Evolutionary conservation across 2,797 vertebrate species (phyloP).

Genomic region (Megaceryle alcyon): DNA sequence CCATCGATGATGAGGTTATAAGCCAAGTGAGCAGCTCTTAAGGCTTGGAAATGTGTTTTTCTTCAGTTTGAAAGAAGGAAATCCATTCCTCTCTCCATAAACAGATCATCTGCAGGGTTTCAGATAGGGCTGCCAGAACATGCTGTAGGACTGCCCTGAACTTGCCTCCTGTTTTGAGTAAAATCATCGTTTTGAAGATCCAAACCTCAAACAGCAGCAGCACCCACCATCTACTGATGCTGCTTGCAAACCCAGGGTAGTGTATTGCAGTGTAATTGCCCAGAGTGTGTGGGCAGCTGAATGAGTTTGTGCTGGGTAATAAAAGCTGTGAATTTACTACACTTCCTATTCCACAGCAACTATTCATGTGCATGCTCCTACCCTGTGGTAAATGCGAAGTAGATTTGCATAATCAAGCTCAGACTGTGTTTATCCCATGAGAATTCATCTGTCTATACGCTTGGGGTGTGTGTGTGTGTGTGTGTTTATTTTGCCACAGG

Average conservation of each 20-base stretch:
- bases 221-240: fast-evolving
- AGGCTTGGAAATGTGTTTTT: slow-evolving; percentile 15
- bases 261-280: background rate
- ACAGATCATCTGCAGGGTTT: background rate
- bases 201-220: background rate
- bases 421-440: background rate
- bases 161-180: fast-evolving
- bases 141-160: background rate
- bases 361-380: fast-evolving
- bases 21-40: background rate
- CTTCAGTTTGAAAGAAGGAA: background rate
- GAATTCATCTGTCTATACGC: background rate
- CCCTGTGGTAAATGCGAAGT: fast-evolving
- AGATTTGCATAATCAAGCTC: background rate
- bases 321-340: background rate
- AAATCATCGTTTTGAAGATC: background rate
- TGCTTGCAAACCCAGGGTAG: background rate
- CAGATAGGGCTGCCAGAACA: slow-evolving; percentile 9
- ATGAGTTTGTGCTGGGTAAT: background rate
- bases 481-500: background rate
- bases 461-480: background rate
- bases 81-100: slow-evolving; percentile 36
- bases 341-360: background rate
- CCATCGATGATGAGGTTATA: background rate
- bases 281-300: fast-evolving